These are phyloP conservation scores for Camponotus pennsylvanicus DNA, from an alignment of 1,140 invertebrate species.

Conservation along the genomic window DNA sequence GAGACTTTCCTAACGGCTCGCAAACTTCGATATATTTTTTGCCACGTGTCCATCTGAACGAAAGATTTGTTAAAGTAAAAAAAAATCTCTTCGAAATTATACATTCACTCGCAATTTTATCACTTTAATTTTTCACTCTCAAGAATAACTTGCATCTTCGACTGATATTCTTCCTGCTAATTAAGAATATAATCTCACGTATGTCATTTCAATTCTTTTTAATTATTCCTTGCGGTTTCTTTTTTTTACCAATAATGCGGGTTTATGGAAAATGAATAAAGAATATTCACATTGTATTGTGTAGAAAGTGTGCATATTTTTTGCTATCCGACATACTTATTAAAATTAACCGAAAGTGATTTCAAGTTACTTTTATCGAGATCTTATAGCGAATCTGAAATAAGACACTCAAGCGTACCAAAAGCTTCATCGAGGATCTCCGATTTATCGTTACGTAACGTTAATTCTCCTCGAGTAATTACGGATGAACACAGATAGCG, in stretches of 20 bases:
- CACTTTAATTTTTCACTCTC: too few relatives aligned
- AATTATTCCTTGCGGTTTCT: not conserved
- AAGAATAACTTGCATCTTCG: not conserved
- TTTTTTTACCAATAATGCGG: too few relatives aligned
- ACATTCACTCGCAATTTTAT: not conserved
- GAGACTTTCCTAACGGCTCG: not conserved
- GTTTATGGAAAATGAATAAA: not conserved
- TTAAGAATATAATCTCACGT: not conserved
- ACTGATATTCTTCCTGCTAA: not conserved
- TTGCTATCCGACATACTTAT: not conserved
- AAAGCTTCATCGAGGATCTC: not conserved
- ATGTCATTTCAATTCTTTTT: not conserved
- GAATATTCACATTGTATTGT: not conserved
- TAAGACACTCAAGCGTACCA: not conserved
- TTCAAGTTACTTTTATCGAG: constrained; percentile 28
- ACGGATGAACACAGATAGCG: constrained; percentile 14
- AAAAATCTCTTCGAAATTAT: not conserved
- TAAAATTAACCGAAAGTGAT: not conserved
- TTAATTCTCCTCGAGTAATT: constrained; percentile 26
- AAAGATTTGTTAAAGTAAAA: constrained; percentile 7
- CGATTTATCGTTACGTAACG: constrained; percentile 29
- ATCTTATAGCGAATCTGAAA: constrained; percentile 9
- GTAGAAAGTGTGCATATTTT: not conserved
- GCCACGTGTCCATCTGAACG: not conserved
- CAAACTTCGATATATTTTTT: constrained; percentile 19